Evolutionary conservation across 1,140 invertebrate genomes (phyloP), one percentile per base, ranked within the genome.

Genomic region (Drosophila malerkotliana): DNA sequence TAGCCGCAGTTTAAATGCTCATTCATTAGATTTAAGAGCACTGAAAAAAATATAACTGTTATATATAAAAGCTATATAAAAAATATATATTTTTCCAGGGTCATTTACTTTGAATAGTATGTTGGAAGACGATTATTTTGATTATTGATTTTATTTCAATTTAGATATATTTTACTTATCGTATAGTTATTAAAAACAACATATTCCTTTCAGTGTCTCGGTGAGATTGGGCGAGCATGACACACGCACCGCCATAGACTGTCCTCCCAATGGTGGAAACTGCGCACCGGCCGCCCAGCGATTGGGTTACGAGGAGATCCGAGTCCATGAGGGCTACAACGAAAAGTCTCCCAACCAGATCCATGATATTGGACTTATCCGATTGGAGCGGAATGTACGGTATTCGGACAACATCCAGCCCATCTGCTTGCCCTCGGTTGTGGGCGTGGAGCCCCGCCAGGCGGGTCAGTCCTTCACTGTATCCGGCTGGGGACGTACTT

Each of bases 401-500:
- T 93, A 90, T 54, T 91, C 91, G 15, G 90, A 93, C 63, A 94
- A 92, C 55, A 92, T 95, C 3, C 82, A 91, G 49, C 94, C 94
- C 3, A 94, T 95, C 59, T 95, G 94, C 59, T 73, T 95, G 68
- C 90, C 93, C 26, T 87, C 84, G 24, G 69, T 64, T 8, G 67
- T 82, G 32, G 63, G 58, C 3, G 49, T 60, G 10, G 77, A 83
- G 39, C 15, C 41, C 3, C 52, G 68, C 3, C 57, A 37, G 5
- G 49, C 71, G 0, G 90, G 82, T 3, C 79, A 83, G 54, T 83
- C 37, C 24, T 92, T 95, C 0, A 93, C 92, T 24, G 94, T 94
- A 0, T 95, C 95, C 0, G 96, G 96, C 1, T 97, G 95, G 95
- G 94, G 94, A 21, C 92, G 93, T 84, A 94, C 93, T 26, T 83